phyloP scores from a whole-genome alignment of 2,797 vertebrate species.

The Remorina albescens region DNA sequence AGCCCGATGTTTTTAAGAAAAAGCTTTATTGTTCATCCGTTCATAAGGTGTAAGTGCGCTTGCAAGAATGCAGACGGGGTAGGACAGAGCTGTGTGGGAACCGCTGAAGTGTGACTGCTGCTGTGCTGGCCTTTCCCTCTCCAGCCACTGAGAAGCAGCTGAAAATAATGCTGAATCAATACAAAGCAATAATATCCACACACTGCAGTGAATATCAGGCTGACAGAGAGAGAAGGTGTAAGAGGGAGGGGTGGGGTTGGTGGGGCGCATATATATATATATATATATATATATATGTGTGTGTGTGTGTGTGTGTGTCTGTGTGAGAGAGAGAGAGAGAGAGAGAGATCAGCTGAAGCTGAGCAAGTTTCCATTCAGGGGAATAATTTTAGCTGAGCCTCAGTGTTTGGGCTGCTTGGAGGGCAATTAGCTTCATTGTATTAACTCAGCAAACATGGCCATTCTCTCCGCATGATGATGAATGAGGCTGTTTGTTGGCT shows the following conservation, averaged over 20 bases:
- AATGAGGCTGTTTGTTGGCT: slow-evolving; percentile 82
- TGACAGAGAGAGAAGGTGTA: slow-evolving; percentile 69
- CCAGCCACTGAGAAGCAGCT: slow-evolving; percentile 76
- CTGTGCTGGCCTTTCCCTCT: slow-evolving; percentile 79
- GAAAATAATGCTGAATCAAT: slow-evolving; percentile 86
- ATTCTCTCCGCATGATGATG: slow-evolving; percentile 82
- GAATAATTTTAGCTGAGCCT: slow-evolving; percentile 83
- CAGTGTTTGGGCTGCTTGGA: slow-evolving; percentile 79
- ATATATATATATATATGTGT: not conserved
- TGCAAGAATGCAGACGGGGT: slow-evolving; percentile 21
- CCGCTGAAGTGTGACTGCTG: slow-evolving; percentile 78
- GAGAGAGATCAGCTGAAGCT: slow-evolving; percentile 73
- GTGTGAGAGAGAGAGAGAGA: slow-evolving; percentile 29
- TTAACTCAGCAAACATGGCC: slow-evolving; percentile 84
- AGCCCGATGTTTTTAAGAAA: slow-evolving; percentile 35
- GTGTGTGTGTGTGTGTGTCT: slow-evolving; percentile 23
- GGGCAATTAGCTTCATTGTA: slow-evolving; percentile 86
- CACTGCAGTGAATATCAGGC: slow-evolving; percentile 81
- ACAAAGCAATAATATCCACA: slow-evolving; percentile 84
- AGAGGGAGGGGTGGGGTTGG: slow-evolving; percentile 43
- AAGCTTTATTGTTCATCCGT: slow-evolving; percentile 42
- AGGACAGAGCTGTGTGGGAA: slow-evolving; percentile 39
- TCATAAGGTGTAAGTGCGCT: slow-evolving; percentile 52
- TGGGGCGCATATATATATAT: slow-evolving; percentile 21
- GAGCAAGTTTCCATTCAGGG: slow-evolving; percentile 77